Evolutionary conservation across 2,888 invertebrate genomes (phyloP).

Genomic region (Syritta pipiens): DNA sequence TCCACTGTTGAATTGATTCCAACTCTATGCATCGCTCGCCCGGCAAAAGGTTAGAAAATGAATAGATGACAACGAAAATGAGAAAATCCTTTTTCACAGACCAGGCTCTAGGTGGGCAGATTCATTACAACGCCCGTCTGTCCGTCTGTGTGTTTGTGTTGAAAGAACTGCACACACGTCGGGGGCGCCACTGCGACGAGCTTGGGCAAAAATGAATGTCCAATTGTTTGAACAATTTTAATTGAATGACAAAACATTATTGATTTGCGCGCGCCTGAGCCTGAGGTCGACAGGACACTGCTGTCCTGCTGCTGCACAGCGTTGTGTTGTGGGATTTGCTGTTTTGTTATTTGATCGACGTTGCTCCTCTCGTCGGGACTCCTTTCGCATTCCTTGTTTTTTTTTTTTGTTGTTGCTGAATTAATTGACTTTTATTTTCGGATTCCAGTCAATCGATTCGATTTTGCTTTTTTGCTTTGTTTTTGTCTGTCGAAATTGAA

Average conservation of each 20-base stretch:
- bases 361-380: neutral
- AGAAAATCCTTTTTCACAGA: constrained; percentile 19
- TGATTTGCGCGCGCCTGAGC: constrained; percentile 35
- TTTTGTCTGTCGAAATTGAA: too few relatives aligned
- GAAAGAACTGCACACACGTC: too few relatives aligned
- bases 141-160: constrained; percentile 19
- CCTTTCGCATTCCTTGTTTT: neutral
- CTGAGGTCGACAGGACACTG: neutral
- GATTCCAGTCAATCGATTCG: constrained; percentile 16
- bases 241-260: constrained; percentile 64
- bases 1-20: neutral
- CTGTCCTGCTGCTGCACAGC: neutral
- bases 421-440: constrained; percentile 50
- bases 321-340: constrained; percentile 1
- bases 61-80: constrained; percentile 38
- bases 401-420: too few relatives aligned
- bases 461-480: constrained; percentile 12
- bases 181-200: neutral
- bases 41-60: neutral
- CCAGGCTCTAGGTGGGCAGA: neutral
- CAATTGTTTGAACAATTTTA: constrained; percentile 67
- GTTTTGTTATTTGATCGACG: constrained; percentile 22
- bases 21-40: neutral
- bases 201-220: constrained; percentile 39
- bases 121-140: constrained; percentile 48